Evolutionary conservation across 2,113 vertebrate species (phyloP).

Genomic region (Albula glossodonta): DNA sequence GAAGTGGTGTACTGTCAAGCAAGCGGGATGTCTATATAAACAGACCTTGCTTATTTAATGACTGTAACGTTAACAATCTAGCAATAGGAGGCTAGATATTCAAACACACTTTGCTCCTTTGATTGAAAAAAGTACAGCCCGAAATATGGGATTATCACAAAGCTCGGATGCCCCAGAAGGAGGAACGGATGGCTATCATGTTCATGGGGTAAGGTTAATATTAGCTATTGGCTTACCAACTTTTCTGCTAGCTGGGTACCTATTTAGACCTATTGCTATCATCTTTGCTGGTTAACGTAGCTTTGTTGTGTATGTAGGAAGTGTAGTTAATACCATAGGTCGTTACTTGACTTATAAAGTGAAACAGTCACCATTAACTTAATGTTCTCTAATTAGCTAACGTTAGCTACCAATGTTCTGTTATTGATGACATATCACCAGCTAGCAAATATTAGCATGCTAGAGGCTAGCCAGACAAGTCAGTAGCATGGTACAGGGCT

Average conservation of each 20-base stretch:
- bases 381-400: no score
- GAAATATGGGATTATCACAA: constrained; percentile 81
- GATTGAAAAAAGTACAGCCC: background rate
- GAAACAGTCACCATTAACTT: no score
- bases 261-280: background rate
- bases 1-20: background rate
- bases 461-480: no score
- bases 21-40: constrained; percentile 48
- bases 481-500: no score
- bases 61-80: background rate
- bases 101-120: background rate
- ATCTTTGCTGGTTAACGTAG: background rate
- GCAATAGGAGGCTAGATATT: background rate
- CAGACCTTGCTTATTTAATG: background rate
- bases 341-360: no score
- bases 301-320: background rate
- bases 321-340: background rate
- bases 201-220: constrained; percentile 76
- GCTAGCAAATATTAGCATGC: no score
- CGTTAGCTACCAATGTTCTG: no score
- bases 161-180: constrained; percentile 75
- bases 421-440: no score
- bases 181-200: constrained; percentile 83
- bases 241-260: background rate
- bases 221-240: background rate